These are phyloP conservation scores for Oreocharis arfaki DNA, from an alignment of 2,113 vertebrate species.

Conservation along the genomic window DNA sequence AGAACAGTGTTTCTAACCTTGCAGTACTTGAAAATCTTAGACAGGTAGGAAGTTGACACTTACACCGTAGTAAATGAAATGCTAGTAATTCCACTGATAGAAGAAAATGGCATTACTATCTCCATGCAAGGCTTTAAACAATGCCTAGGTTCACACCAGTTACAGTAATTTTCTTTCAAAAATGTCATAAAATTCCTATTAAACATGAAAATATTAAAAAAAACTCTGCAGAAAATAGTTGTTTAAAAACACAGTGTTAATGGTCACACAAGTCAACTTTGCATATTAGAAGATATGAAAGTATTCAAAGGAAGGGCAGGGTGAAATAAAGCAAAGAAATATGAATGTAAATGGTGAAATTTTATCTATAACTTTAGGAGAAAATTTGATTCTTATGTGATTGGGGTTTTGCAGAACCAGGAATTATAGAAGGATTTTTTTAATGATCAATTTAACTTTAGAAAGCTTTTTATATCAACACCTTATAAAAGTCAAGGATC, in stretches of 20 bases:
- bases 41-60: neutral
- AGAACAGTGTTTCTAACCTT: neutral
- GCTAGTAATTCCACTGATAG: neutral
- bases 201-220: neutral
- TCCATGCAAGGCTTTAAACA: neutral
- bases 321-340: neutral
- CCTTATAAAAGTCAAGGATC: slow-evolving; percentile 12
- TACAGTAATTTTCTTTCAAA: neutral
- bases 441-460: slow-evolving; percentile 31
- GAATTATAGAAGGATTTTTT: slow-evolving; percentile 2
- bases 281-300: neutral
- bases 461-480: neutral
- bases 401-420: neutral
- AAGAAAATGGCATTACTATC: neutral
- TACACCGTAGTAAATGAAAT: neutral
- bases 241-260: neutral
- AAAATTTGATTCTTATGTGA: neutral
- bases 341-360: neutral
- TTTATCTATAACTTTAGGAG: neutral
- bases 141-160: neutral
- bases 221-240: neutral
- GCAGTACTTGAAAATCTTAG: neutral
- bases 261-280: neutral
- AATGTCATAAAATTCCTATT: neutral
- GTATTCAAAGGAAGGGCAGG: neutral